These are phyloP conservation scores for Halisarca cf. caerulea DNA, from an alignment of 37 sponge, comb jelly and placozoan species.

Conservation along the genomic window DNA sequence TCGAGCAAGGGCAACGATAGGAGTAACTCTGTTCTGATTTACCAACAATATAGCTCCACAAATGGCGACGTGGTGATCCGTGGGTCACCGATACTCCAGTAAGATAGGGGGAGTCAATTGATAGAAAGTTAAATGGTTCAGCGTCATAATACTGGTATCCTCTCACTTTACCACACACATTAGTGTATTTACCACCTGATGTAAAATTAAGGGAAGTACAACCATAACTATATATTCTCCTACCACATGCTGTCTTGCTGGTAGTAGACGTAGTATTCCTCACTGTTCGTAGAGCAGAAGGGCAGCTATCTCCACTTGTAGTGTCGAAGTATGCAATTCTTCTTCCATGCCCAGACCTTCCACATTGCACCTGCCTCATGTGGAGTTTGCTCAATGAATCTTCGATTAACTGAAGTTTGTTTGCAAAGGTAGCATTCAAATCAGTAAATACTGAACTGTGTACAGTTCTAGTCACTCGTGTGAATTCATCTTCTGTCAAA, in stretches of 20 bases:
- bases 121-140: background rate
- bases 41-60: background rate
- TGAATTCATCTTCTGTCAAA: background rate
- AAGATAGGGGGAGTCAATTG: background rate
- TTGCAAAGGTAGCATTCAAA: too few species aligned
- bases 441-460: too few species aligned
- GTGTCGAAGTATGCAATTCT: too few species aligned
- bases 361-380: too few species aligned
- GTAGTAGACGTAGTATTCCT: background rate
- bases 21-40: too few species aligned
- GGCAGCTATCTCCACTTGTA: background rate
- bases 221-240: background rate
- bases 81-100: background rate
- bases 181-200: background rate
- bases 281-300: background rate
- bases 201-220: background rate
- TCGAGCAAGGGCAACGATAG: background rate
- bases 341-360: too few species aligned
- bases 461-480: background rate
- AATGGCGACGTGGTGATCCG: background rate
- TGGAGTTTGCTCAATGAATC: too few species aligned
- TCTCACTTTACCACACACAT: constrained; percentile 7
- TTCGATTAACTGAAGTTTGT: too few species aligned
- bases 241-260: background rate
- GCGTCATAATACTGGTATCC: background rate